These are phyloP conservation scores for Axis porcinus DNA, from an alignment of 2,113 vertebrate species.

Conservation along the genomic window DNA sequence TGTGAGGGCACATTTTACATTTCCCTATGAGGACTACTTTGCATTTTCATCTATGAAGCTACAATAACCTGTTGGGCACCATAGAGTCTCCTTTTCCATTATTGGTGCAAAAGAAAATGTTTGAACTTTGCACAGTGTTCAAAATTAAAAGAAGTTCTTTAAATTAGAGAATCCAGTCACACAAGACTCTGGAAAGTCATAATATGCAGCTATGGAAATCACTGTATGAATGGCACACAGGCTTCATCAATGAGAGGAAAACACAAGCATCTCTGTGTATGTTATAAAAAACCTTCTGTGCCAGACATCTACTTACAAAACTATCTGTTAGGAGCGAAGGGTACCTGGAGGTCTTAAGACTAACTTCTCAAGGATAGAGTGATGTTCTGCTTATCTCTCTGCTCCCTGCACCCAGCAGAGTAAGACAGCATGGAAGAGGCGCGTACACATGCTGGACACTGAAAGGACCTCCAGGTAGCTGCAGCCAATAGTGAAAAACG, in stretches of 20 bases:
- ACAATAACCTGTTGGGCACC: background rate
- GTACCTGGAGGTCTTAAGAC: background rate
- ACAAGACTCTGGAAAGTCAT: background rate
- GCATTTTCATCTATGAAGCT: background rate
- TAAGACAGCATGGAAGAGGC: background rate
- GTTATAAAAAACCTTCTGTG: background rate
- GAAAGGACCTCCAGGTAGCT: background rate
- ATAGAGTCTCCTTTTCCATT: constrained; percentile 35
- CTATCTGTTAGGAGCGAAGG: background rate
- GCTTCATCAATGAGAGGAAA: background rate
- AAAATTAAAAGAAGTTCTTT: background rate
- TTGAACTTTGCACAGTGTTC: constrained; percentile 5
- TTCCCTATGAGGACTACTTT: constrained; percentile 43
- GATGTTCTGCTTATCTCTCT: background rate
- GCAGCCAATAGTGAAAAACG: background rate
- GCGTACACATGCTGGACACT: no score
- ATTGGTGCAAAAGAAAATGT: background rate
- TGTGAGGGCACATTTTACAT: constrained; percentile 27
- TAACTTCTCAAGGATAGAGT: background rate
- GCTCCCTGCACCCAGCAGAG: background rate
- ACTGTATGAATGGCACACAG: background rate
- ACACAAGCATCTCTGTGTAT: rapidly evolving
- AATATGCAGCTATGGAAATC: background rate
- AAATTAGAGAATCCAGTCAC: background rate
- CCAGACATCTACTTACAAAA: background rate